Conservation (phyloP, 2,888 invertebrate genomes). For the Megamerina dolium region DNA sequence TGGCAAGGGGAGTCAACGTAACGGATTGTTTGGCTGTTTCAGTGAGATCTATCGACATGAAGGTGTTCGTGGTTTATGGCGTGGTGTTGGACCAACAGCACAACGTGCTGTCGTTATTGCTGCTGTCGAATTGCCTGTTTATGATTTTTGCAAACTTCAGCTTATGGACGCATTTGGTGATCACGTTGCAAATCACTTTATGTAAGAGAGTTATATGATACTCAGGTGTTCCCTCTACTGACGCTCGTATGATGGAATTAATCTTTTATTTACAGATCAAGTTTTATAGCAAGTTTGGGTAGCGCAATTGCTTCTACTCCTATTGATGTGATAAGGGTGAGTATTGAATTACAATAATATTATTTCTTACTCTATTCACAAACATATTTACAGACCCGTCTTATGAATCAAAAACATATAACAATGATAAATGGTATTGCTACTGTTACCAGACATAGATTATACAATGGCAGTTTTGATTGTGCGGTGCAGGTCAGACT, state of each 20-base stretch:
- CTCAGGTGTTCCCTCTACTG: not conserved
- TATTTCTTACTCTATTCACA: conserved; percentile 8
- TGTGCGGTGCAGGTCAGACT: conserved; percentile 70
- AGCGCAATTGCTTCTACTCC: conserved; percentile 93
- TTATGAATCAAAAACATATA: conserved; percentile 84
- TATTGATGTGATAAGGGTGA: conserved; percentile 85
- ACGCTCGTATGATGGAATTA: not conserved
- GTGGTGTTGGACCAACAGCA: conserved; percentile 86
- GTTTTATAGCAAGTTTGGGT: conserved; percentile 84
- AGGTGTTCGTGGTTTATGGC: conserved; percentile 82
- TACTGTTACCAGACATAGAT: conserved; percentile 42
- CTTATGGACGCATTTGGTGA: conserved; percentile 68
- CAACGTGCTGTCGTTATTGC: conserved; percentile 91
- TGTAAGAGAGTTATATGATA: conserved; percentile 52
- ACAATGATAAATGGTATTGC: conserved; percentile 47
- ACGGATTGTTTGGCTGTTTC: conserved; percentile 69
- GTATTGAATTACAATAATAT: conserved; percentile 31
- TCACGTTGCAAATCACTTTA: conserved; percentile 77
- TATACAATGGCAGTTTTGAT: conserved; percentile 79
- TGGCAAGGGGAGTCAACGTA: conserved; percentile 55
- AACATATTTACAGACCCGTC: conserved; percentile 65
- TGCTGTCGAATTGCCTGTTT: conserved; percentile 88
- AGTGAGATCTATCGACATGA: conserved; percentile 75
- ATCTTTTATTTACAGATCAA: conserved; percentile 59
- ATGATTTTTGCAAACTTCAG: conserved; percentile 80